Conservation (phyloP, 2,888 invertebrate genomes). For the Petrophora chlorosata region DNA sequence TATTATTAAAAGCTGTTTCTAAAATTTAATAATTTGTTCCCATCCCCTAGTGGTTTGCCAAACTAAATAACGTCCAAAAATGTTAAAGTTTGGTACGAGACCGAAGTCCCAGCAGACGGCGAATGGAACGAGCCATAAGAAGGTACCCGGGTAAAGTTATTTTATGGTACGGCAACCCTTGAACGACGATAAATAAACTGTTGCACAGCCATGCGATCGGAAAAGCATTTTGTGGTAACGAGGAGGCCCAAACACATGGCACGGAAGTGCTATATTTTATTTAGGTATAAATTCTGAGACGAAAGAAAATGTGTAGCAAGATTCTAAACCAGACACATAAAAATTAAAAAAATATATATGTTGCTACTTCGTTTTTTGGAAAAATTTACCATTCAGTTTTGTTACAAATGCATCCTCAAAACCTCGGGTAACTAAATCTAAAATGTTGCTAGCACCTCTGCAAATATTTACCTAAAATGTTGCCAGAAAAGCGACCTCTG, state of each 20-base stretch:
- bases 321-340: too few relatives aligned
- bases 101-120: constrained; percentile 19
- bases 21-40: constrained; percentile 68
- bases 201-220: constrained; percentile 22
- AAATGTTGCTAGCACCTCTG: constrained; percentile 15
- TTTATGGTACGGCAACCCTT: constrained; percentile 26
- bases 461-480: constrained; percentile 17
- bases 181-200: constrained; percentile 26
- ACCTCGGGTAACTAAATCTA: constrained; percentile 4
- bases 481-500: constrained; percentile 10
- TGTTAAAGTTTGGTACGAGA: constrained; percentile 76
- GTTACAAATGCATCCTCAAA: background rate
- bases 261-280: too few relatives aligned
- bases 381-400: background rate
- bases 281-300: too few relatives aligned
- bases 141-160: constrained; percentile 24
- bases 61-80: constrained; percentile 72
- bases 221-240: constrained; percentile 20
- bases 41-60: constrained; percentile 48
- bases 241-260: constrained; percentile 3
- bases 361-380: too few relatives aligned
- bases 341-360: too few relatives aligned
- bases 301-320: too few relatives aligned
- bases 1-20: constrained; percentile 21
- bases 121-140: constrained; percentile 19